Evolutionary conservation across 2,888 invertebrate genomes (phyloP).

Genomic region (Apodemia duryi): DNA sequence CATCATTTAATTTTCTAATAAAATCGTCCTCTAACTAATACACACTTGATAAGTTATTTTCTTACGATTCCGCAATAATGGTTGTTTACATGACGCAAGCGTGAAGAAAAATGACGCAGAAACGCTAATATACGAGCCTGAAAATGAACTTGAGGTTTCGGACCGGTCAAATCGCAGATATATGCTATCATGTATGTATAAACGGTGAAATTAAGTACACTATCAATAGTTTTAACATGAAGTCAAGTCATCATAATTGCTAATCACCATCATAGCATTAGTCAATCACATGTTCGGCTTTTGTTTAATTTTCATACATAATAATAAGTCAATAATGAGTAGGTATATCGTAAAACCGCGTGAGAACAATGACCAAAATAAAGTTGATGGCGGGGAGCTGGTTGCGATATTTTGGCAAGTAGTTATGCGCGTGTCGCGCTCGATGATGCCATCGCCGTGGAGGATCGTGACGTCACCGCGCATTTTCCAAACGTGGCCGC

Average conservation of each 20-base stretch:
- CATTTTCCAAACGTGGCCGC: conserved; percentile 79
- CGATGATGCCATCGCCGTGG: conserved; percentile 77
- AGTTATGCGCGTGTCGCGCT: conserved; percentile 67
- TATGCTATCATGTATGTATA: not conserved
- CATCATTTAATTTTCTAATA: too few relatives aligned
- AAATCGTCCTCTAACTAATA: too few relatives aligned
- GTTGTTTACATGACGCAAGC: not conserved
- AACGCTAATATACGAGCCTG: not conserved
- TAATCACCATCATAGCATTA: conserved; percentile 1
- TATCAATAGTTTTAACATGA: conserved; percentile 8
- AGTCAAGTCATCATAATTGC: conserved; percentile 12
- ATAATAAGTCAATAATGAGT: conserved; percentile 17
- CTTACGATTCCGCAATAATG: not conserved
- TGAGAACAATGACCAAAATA: conserved; percentile 69
- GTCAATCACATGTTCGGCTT: conserved; percentile 5
- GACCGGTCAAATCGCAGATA: not conserved
- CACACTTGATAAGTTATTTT: too few relatives aligned
- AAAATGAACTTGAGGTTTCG: conserved; percentile 4
- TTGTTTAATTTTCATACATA: conserved; percentile 4
- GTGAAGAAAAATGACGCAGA: not conserved
- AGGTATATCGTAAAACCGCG: conserved; percentile 34
- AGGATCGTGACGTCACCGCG: conserved; percentile 74
- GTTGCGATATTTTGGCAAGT: conserved; percentile 74
- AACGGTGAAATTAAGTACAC: not conserved
- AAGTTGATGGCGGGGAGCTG: conserved; percentile 63